A percentile compares a stretch with the other conserved stretches of the same genome.
These are phyloP conservation scores for Nemurella pictetii DNA, from an alignment of 2,888 invertebrate species.

Conservation along the genomic window DNA sequence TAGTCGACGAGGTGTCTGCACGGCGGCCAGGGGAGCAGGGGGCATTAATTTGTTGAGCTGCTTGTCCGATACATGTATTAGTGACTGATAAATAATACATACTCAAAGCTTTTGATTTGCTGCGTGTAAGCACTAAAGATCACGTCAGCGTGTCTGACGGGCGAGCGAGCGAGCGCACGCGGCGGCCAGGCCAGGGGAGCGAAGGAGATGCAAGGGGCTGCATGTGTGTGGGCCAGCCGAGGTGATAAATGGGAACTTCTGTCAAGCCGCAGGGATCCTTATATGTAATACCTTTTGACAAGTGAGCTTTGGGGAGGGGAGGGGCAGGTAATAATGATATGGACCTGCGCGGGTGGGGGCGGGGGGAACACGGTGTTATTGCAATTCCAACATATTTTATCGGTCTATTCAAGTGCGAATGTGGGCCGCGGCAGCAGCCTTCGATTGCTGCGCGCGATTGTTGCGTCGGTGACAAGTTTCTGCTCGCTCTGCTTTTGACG, in stretches of 20 bases:
- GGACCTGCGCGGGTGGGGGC: background rate
- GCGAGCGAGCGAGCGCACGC: background rate
- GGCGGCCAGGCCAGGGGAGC: background rate
- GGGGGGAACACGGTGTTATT: too few relatives aligned
- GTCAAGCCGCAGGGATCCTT: conserved; percentile 36
- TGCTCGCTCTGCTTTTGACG: background rate
- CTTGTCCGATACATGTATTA: conserved; percentile 21
- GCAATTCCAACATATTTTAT: too few relatives aligned
- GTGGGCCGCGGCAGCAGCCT: too few relatives aligned
- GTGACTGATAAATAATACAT: conserved; percentile 24
- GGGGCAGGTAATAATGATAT: too few relatives aligned
- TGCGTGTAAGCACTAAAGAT: conserved; percentile 20
- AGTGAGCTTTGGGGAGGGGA: conserved; percentile 9
- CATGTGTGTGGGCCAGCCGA: conserved; percentile 34
- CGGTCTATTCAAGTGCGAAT: too few relatives aligned
- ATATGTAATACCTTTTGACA: conserved; percentile 38
- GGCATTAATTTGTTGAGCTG: conserved; percentile 18
- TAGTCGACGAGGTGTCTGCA: too few relatives aligned
- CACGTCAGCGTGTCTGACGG: background rate
- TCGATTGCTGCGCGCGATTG: too few relatives aligned
- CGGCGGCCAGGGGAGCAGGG: too few relatives aligned
- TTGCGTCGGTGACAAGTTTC: background rate
- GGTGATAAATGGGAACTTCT: conserved; percentile 37
- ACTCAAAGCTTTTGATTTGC: conserved; percentile 21
- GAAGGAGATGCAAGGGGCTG: background rate